Conservation (phyloP, 1,140 invertebrate species). For the Telenomus remus region DNA sequence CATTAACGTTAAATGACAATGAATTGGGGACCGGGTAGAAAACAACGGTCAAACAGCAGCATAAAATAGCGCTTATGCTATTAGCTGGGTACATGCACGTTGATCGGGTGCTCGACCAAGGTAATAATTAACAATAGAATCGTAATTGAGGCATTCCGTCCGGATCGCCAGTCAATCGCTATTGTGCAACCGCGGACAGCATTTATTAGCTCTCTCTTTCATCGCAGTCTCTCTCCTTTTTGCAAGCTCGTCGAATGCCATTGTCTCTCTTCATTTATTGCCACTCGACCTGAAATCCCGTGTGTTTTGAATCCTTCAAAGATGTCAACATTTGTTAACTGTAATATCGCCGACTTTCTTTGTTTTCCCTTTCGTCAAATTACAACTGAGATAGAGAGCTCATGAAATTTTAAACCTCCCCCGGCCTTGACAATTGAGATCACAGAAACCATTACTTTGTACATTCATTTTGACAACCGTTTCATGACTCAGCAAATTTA, state of each 20-base stretch:
- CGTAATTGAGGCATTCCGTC: slow-evolving; percentile 66
- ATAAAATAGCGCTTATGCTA: slow-evolving; percentile 56
- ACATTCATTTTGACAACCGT: slow-evolving; percentile 1
- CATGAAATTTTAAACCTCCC: slow-evolving; percentile 19
- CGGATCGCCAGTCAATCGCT: slow-evolving; percentile 59
- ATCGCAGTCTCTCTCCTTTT: slow-evolving; percentile 27
- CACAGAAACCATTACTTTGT: no score
- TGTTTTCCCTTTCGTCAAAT: slow-evolving; percentile 29
- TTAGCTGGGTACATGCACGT: slow-evolving; percentile 50
- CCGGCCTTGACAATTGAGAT: neutral
- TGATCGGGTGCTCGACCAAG: slow-evolving; percentile 58
- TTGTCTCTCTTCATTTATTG: slow-evolving; percentile 49
- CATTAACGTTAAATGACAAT: slow-evolving; percentile 45
- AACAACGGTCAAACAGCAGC: slow-evolving; percentile 48
- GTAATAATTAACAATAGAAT: slow-evolving; percentile 67
- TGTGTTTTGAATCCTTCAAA: slow-evolving; percentile 46
- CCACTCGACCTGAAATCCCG: slow-evolving; percentile 54
- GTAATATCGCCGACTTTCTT: slow-evolving; percentile 32
- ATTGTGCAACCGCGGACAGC: slow-evolving; percentile 59
- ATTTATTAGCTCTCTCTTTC: slow-evolving; percentile 58
- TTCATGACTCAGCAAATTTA: neutral
- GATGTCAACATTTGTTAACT: slow-evolving; percentile 51
- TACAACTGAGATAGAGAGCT: neutral
- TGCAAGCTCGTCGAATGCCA: slow-evolving; percentile 22
- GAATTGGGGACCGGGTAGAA: slow-evolving; percentile 26